Evolutionary conservation across 2,797 vertebrate species (phyloP), one percentile per base, ranked within the genome.

Genomic region (Mus caroli): DNA sequence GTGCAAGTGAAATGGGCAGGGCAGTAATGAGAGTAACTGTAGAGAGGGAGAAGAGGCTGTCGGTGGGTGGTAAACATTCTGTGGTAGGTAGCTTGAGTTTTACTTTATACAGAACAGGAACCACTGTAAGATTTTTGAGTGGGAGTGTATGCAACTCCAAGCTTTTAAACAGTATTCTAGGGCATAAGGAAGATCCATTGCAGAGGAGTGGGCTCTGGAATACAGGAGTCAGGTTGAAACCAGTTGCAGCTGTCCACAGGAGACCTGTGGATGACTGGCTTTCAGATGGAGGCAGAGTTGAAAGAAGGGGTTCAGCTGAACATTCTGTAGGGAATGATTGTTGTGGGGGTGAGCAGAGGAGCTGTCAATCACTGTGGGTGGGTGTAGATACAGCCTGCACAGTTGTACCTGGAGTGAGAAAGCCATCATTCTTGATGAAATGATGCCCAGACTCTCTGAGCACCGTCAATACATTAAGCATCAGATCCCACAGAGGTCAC

Each of bases 401-500:
- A 37, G 73, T 43, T 79, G 37, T 69, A 37, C n/a, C 50, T 62
- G 67, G 58, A 50, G 5, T 0, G 2, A 89, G 62, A 62, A 83
- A 94, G 87, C n/a, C 69, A 80, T 28, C 10, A 0, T 78, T 43
- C 77, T 94, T 67, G 64, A 71, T 54, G 73, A 89, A 92, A 79
- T 26, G 94, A 95, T 91, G n/a, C 69, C 62, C 60, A 78, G 0
- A 31, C 28, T 22, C 76, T 91, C 19, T 82, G 58, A 37, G 64
- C 79, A 26, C 92, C 71, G 76, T 85, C 92, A 73, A 24, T 91
- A 40, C 73, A 91, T 97, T 75, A 94, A 31, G 91, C 64, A 17
- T 84, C 76, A 64, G 92, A 96, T 92, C 90, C 91, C 11, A 3
- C 37, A 71, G 56, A 83, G 80, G 11, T 37, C n/a, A 77, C 11